phyloP scores from a whole-genome alignment of 2,113 vertebrate species.

The Hippolais icterina region DNA sequence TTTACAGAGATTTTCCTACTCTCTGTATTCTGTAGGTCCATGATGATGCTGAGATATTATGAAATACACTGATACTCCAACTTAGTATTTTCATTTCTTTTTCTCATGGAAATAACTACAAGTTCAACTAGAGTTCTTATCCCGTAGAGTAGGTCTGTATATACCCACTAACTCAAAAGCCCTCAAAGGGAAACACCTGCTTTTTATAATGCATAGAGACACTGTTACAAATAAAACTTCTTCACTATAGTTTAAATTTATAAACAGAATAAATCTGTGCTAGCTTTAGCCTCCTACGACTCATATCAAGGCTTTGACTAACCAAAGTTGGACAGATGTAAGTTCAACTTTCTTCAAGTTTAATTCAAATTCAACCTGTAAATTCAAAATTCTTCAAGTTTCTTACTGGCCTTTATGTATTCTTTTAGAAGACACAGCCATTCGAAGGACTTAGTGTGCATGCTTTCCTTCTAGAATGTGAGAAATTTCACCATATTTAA shows the following conservation, averaged over 20 bases:
- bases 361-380: too few relatives aligned
- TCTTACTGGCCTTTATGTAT: not conserved
- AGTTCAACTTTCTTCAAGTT: too few relatives aligned
- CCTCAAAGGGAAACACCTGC: not conserved
- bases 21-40: not conserved
- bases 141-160: not conserved
- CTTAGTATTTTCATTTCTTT: not conserved
- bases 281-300: not conserved
- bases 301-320: not conserved
- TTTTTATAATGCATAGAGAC: not conserved
- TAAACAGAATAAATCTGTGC: not conserved
- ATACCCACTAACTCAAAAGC: not conserved
- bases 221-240: not conserved
- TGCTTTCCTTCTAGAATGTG: not conserved
- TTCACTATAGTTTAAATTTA: not conserved
- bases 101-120: not conserved
- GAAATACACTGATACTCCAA: not conserved
- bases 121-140: not conserved
- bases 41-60: not conserved
- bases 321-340: not conserved
- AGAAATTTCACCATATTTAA: not conserved
- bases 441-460: not conserved
- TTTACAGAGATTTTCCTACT: not conserved
- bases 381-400: too few relatives aligned
- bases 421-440: not conserved